Evolutionary conservation across 1,140 invertebrate genomes (phyloP).

Genomic region (Heliconius himera): DNA sequence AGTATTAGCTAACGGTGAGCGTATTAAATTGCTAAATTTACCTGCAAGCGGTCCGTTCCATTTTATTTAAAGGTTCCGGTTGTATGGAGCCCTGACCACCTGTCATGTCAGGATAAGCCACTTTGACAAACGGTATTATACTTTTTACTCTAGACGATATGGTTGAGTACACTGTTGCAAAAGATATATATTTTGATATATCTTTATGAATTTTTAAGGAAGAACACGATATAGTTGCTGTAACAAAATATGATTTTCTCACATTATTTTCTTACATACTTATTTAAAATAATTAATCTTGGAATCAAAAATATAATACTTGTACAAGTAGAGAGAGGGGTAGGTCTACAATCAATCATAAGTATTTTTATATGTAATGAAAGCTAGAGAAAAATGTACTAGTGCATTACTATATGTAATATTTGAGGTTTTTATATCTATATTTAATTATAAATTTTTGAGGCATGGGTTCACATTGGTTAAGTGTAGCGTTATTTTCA

Average conservation of each 20-base stretch:
- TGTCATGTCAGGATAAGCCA: constrained; percentile 88
- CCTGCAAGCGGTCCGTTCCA: constrained; percentile 85
- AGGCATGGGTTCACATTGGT: too few species aligned
- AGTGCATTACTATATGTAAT: too few species aligned
- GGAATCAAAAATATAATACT: not conserved
- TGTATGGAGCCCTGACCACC: constrained; percentile 81
- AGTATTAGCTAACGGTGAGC: too few species aligned
- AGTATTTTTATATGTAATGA: too few species aligned
- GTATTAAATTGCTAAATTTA: constrained; percentile 41
- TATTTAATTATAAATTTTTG: too few species aligned
- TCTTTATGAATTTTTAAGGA: constrained; percentile 75
- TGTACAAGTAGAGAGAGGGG: too few species aligned
- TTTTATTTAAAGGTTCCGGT: constrained; percentile 84
- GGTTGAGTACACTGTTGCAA: constrained; percentile 63
- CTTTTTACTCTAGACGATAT: constrained; percentile 82
- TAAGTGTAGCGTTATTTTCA: too few species aligned
- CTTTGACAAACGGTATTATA: constrained; percentile 87
- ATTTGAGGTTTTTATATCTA: too few species aligned
- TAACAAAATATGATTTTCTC: constrained; percentile 29
- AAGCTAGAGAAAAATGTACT: too few species aligned
- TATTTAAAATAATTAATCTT: not conserved
- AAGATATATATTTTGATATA: constrained; percentile 62
- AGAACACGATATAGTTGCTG: constrained; percentile 66
- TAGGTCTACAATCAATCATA: too few species aligned
- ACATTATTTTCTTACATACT: not conserved